These are phyloP conservation scores for Terebella lapidaria DNA, from an alignment of 2,888 invertebrate species.

Conservation along the genomic window DNA sequence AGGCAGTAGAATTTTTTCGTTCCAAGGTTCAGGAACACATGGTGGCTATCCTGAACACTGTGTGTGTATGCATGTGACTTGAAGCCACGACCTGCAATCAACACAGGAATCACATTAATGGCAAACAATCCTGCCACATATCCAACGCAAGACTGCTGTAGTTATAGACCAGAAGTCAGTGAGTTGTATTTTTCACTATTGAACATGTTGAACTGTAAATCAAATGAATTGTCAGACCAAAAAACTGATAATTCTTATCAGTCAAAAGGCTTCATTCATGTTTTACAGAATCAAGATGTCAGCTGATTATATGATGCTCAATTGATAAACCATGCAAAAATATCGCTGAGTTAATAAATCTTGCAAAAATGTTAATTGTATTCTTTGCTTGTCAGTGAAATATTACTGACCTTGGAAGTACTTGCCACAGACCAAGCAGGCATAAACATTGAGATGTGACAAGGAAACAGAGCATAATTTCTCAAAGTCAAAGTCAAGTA, in stretches of 20 bases:
- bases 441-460: constrained; percentile 98
- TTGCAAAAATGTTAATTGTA: too few species aligned
- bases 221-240: too few species aligned
- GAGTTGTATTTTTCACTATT: not conserved
- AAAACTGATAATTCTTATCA: too few species aligned
- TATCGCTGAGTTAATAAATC: too few species aligned
- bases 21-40: constrained; percentile 93
- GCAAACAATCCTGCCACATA: not conserved
- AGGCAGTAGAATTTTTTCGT: constrained; percentile 97
- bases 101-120: too few species aligned
- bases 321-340: not conserved
- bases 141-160: not conserved
- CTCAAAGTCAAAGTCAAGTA: constrained; percentile 98
- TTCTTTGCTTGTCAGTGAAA: too few species aligned
- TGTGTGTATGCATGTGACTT: constrained; percentile 99
- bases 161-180: not conserved
- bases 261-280: too few species aligned
- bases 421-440: constrained; percentile 97
- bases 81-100: constrained; percentile 72
- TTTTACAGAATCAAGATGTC: too few species aligned
- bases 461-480: constrained; percentile 96
- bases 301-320: not conserved
- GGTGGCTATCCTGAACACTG: constrained; percentile 95
- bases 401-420: constrained; percentile 71
- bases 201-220: too few species aligned